Evolutionary conservation across 2,888 invertebrate genomes (phyloP), one percentile per base, ranked within the genome.

Genomic region (Microctonus aethiopoides): DNA sequence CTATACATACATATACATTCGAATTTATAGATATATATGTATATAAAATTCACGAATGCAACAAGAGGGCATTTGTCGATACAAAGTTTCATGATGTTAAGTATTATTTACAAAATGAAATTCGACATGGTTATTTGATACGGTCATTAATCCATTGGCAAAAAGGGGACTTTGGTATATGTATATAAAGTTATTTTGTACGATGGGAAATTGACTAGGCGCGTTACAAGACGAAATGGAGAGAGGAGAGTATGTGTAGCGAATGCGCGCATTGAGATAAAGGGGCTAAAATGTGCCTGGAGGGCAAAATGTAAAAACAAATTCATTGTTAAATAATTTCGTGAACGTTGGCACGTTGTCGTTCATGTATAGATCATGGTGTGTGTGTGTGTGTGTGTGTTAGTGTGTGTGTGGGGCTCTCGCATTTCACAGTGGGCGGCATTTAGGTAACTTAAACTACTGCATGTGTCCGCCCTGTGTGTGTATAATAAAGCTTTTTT

Each of bases 261-360:
- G n/a, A n/a, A n/a, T n/a, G n/a, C n/a, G n/a, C n/a, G n/a, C 68
- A 72, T 72, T 72, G 61, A 34, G 62, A 39, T 72, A 56, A 46
- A 59, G 29, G 57, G 61, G 62, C 22, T 9, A 29, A 29, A 29
- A 41, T 67, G 29, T 32, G 26, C 26, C 13, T 65, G 32, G 59
- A 67, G 36, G 51, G 52, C n/a, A 29, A 46, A 29, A 52, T 81
- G 80, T 83, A 85, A 85, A 85, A 83, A 82, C 83, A 83, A 79
- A 78, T 80, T 80, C 79, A 82, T 83, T 84, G 84, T 83, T 83
- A 80, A 80, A n/a, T n/a, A n/a, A n/a, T n/a, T n/a, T n/a, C n/a
- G n/a, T n/a, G n/a, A n/a, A n/a, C n/a, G n/a, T n/a, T n/a, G n/a
- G n/a, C n/a, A n/a, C 78, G 80, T 75, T 77, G 77, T 78, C 13